A percentile compares a stretch with the other conserved stretches of the same genome.
phyloP scores from a whole-genome alignment of 37 sponge, comb jelly and placozoan genomes.

The Aplysina aerophoba region DNA sequence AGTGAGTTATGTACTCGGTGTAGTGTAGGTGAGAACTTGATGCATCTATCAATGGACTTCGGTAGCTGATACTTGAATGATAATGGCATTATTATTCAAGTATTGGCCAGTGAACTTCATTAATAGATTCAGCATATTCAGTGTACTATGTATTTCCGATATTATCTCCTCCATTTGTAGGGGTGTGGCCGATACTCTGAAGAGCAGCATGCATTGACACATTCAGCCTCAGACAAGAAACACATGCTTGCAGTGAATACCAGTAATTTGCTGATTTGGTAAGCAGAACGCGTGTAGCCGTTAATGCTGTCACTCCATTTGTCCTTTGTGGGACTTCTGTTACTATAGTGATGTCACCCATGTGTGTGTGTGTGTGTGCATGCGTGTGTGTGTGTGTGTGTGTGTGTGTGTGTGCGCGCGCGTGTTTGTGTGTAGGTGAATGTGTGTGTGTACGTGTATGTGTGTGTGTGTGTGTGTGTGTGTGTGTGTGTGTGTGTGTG shows the following conservation, averaged over 20 bases:
- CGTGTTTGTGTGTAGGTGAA: not conserved
- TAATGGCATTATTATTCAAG: no score
- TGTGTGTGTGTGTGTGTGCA: slow-evolving; percentile 22
- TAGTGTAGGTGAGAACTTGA: not conserved
- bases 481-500: no score
- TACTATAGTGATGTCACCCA: no score
- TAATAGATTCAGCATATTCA: no score
- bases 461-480: slow-evolving; percentile 3
- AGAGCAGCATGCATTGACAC: not conserved
- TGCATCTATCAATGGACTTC: no score
- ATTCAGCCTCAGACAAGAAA: not conserved
- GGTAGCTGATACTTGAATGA: no score
- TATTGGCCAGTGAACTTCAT: no score
- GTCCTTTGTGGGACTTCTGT: no score
- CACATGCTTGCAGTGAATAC: not conserved
- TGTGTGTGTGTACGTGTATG: not conserved
- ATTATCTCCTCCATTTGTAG: not conserved
- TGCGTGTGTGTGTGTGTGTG: slow-evolving; percentile 20
- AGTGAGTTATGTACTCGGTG: not conserved
- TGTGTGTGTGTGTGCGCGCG: not conserved
- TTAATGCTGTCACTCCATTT: not conserved
- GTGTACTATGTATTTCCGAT: no score
- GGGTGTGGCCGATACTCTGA: slow-evolving; percentile 8
- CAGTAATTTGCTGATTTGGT: not conserved
- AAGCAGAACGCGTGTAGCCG: not conserved